A percentile compares a stretch with the other conserved stretches of the same genome.
phyloP scores from a whole-genome alignment of 2,888 invertebrate species.

The Macrostomum cliftonense region DNA sequence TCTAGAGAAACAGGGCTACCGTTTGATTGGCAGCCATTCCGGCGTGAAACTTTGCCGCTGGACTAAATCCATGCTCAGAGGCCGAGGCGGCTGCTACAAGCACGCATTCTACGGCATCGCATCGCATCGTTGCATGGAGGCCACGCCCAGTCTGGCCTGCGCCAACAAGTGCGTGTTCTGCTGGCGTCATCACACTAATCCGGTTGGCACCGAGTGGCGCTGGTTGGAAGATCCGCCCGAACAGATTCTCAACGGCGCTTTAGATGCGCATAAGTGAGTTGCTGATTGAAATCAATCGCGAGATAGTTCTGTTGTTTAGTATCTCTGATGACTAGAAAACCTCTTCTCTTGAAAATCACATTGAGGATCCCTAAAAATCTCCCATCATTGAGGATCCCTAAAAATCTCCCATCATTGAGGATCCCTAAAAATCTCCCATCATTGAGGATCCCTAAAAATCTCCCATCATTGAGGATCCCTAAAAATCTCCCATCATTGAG shows the following conservation, averaged over 20 bases:
- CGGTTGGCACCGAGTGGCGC: conserved; percentile 46
- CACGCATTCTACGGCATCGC: conserved; percentile 47
- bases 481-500: too few relatives aligned
- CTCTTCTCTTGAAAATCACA: too few relatives aligned
- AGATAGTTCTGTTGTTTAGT: too few relatives aligned
- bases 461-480: too few relatives aligned
- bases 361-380: too few relatives aligned
- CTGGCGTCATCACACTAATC: conserved; percentile 43
- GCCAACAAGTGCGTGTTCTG: conserved; percentile 48
- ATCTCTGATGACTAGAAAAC: too few relatives aligned
- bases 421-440: too few relatives aligned
- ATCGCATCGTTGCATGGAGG: conserved; percentile 46
- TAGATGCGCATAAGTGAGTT: conserved; percentile 42
- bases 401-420: too few relatives aligned
- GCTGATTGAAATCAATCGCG: conserved; percentile 38
- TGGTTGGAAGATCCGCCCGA: conserved; percentile 45
- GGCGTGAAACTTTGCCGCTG: conserved; percentile 46
- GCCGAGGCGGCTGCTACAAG: conserved; percentile 46
- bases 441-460: too few relatives aligned
- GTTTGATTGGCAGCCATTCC: conserved; percentile 44
- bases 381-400: too few relatives aligned
- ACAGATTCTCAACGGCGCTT: conserved; percentile 40
- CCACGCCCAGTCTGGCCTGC: conserved; percentile 45
- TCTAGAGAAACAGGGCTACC: conserved; percentile 45
- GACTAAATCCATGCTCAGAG: conserved; percentile 44